Base-by-base conservation (phyloP, 92 coral and sea anemone species). In the Parazoanthus darwini region DNA sequence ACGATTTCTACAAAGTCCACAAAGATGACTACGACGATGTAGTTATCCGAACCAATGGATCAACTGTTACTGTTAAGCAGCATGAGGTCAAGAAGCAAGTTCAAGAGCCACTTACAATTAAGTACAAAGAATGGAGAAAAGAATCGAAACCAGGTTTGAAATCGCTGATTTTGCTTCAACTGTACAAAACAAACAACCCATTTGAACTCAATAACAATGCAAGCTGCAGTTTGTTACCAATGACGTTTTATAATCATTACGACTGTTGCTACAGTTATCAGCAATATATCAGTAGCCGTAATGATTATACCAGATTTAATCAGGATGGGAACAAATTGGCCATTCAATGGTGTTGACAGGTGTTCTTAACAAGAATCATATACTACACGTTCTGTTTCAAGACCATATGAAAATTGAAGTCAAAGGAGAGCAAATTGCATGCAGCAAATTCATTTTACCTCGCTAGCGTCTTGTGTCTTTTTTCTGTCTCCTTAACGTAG, bases 31-130 rank as follows among this genome's bases (percentile, higher is more conserved):
- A 63, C 23, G 87, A 88, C 1, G 91, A 73, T 10, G 88, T 80
- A 35, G 54, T n/a, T 72, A 82, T 89, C 29, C 81, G 91, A 63
- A 89, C 91, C 39, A 81, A 86, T 89, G 91, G 91, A 74, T 42
- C 83, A 39, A 26, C 91, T 7, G 22, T 43, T 29, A 43, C 88
- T 35, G 88, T 89, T 22, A 89, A 89, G 56, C 74, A 65, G 81
- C 71, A 66, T 54, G 88, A 82, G 22, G 85, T 63, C 1, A 77
- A 54, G 54, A 89, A 74, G 22, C 84, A 68, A 75, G 79, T 89
- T 38, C 76, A 83, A 54, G 83, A 83, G 38, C 88, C 91, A 83
- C 91, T 89, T 42, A 71, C 88, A 36, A 85, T 33, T 50, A 83
- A 74, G 58, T 89, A 82, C 77, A 82, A 83, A 18, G 88, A 89